Evolutionary conservation across 2,888 invertebrate genomes (phyloP), one percentile per base, ranked within the genome.

Genomic region (Seladonia tumulorum): DNA sequence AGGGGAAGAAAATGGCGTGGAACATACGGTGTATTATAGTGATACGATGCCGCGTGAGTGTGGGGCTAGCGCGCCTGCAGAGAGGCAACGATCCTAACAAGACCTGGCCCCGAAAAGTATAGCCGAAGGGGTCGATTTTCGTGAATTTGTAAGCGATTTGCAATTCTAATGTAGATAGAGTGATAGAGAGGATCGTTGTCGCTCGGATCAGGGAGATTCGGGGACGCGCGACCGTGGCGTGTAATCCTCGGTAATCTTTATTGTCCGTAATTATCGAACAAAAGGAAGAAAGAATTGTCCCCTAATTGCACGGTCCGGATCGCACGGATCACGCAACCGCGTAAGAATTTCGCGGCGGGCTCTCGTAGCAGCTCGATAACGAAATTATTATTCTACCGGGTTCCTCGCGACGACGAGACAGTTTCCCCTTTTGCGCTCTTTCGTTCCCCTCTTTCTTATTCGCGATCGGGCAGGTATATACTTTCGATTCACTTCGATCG

Each of bases 361-460:
- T 7, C 53, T 22, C 25, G n/a, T 63, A 70, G 63, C 60, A 53
- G 53, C 22, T 72, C 18, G 84, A 75, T 74, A 60, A 78, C 70
- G 35, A 29, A 29, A 74, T 76, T 66, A 70, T 78, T 29, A 29
- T 63, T 25, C 29, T 29, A 14, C 25, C 8, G 63, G 49, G 8
- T 53, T 71, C 76, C 66, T 53, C 76, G 47, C 71, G 47, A n/a
- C 75, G 53, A 83, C 22, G 14, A 60, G 25, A 60, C 14, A 25
- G 5, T 25, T 25, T n/a, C 63, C 25, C 29, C 63, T 25, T 63
- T 29, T 14, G n/a, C 1, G 14, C 29, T 5, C 29, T 25, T n/a
- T n/a, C n/a, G n/a, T 10, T 1, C 12, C n/a, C 57, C 8, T n/a
- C n/a, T 25, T 60, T 60, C 57, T 60, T 60, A 25, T 60, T 60